A percentile compares a stretch with the other conserved stretches of the same genome.
Conservation (phyloP, 2,113 vertebrate genomes). For the Trichomycterus rosablanca region DNA sequence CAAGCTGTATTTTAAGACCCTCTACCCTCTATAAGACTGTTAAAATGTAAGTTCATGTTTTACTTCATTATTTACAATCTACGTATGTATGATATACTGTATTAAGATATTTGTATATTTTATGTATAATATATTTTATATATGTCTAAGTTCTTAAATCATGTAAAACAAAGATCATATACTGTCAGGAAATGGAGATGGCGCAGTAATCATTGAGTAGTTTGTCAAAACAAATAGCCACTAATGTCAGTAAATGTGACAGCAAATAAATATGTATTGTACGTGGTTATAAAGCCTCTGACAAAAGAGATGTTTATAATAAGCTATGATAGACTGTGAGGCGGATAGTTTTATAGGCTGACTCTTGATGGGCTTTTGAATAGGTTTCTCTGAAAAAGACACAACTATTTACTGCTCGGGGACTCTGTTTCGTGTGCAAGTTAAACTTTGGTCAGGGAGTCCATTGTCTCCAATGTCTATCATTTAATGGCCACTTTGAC, state of each 20-base stretch:
- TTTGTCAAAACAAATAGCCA: background rate
- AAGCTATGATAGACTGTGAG: conserved; percentile 28
- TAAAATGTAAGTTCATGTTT: too few relatives aligned
- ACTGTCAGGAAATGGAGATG: too few relatives aligned
- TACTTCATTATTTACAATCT: too few relatives aligned
- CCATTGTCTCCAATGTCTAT: conserved; percentile 83
- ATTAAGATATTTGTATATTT: too few relatives aligned
- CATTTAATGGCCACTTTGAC: conserved; percentile 81
- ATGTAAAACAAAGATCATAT: too few relatives aligned
- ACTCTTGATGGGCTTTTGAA: conserved; percentile 27
- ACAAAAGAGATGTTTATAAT: conserved; percentile 25
- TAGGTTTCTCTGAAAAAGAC: conserved; percentile 65
- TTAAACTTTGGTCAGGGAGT: conserved; percentile 69
- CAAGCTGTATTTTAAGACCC: too few relatives aligned
- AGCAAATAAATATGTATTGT: conserved; percentile 7
- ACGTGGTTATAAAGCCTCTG: background rate
- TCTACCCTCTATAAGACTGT: too few relatives aligned
- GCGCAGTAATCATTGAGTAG: background rate
- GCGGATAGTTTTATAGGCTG: conserved; percentile 16
- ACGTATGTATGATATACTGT: too few relatives aligned
- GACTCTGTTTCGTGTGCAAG: conserved; percentile 64
- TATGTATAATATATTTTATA: too few relatives aligned
- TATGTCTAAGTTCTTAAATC: too few relatives aligned
- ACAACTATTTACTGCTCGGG: conserved; percentile 68
- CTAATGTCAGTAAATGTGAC: background rate